Base-by-base conservation (phyloP, 2,797 vertebrate genomes). In the Otolemur crassicaudatus region DNA sequence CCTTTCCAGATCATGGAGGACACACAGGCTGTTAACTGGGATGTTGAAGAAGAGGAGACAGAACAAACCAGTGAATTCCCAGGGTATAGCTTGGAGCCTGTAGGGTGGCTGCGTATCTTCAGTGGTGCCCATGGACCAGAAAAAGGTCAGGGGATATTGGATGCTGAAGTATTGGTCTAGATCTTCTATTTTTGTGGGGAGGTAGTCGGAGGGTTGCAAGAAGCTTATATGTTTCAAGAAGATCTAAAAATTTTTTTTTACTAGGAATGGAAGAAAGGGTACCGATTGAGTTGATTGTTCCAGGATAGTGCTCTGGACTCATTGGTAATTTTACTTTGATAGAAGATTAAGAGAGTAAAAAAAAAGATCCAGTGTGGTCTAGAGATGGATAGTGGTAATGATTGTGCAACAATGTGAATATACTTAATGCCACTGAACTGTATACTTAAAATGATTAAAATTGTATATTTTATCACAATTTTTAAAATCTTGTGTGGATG, bases 1-100 rank as follows among this genome's bases (percentile, higher is more conserved):
- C 79, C 34, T 94, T 75, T 56, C 53, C 70, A 98, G 97, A 85
- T 75, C 65, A 98, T 98, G 98, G 98, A 98, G 40, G 95, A 94
- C 31, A 98, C 98, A 13, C 98, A 98, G 92, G 92, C 94, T 65
- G 49, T 98, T 88, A 77, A 96, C 53, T 98, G 93, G 97, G 98
- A 96, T 29, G 25, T 2, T 89, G 97, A 95, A 61, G 97, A 98
- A 10, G 97, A 97, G n/a, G 97, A 97, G 19, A 82, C 85, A 60
- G 91, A 94, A 29, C 17, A 46, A 20, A 46, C 80, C 75, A 85
- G 43, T 86, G 95, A 90, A 14, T 73, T 90, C 6, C 34, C 73
- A 13, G 56, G 29, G n/a, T 34, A 17, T 22, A 69, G 25, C 72
- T 46, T 87, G 85, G 95, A 91, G 63, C 98, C 98, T 8, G 23